Evolutionary conservation across 2,113 vertebrate genomes (phyloP), one percentile per base, ranked within the genome.

Genomic region (Uropsilus gracilis): DNA sequence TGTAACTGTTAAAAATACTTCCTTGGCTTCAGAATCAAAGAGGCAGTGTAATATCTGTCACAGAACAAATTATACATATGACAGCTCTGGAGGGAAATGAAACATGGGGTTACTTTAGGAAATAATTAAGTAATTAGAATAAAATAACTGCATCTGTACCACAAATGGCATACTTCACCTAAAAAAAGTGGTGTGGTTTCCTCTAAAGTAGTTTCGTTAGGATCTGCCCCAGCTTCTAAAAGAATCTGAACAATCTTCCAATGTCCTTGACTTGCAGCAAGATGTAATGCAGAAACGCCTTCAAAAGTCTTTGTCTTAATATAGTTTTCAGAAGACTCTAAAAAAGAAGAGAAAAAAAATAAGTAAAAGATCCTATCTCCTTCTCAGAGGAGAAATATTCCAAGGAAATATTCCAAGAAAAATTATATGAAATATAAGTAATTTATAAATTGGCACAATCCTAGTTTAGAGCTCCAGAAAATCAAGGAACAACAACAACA

Each of bases 121-220:
- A 86, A 76, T 75, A 44, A 61, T 32, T 50, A 61, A 66, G 46
- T 24, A 59, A 88, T 16, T 13, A 44, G 24, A 59, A 55, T 87
- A 63, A 7, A 44, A 73, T 53, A 93, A 55, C 10, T 80, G 0
- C 34, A 80, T 77, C 78, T 94, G 11, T 46, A 87, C 24, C 53
- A 90, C 39, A 82, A 91, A 85, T 4, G 86, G 68, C 26, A 64
- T 1, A 8, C 42, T 61, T 96, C 97, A 99, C 99, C 99, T 98
- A 99, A 97, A 94, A 99, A 99, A 28, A 99, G 97, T 0, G 99
- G 98, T 0, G 99, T 99, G 81, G 98, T 99, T 28, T 97, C 97
- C 34, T 99, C 99, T 0, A 98, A 98, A 48, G 99, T 99, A 26
- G 98, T 95, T n/a, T 98, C 98, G 92, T 99, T 97, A 4, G 98